Evolutionary conservation across 2,113 vertebrate species (phyloP).

Genomic region (Choloepus hoffmanni): DNA sequence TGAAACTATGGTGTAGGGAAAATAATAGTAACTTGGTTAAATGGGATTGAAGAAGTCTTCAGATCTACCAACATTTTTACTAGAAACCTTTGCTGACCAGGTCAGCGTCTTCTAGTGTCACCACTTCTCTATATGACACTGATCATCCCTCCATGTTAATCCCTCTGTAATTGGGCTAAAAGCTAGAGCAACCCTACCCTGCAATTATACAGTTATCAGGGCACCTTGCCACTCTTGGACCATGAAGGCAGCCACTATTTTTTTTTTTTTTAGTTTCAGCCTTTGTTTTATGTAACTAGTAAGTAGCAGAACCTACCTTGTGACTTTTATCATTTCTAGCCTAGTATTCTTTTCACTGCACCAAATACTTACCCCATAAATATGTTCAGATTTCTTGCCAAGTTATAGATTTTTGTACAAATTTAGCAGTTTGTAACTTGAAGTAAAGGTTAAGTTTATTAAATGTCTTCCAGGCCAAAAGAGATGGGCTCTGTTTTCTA

Average conservation of each 20-base stretch:
- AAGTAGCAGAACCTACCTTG: background rate
- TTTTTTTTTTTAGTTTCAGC: background rate
- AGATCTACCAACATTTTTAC: background rate
- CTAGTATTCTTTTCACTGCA: background rate
- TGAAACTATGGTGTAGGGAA: background rate
- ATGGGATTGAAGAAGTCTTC: background rate
- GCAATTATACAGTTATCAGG: fast-evolving
- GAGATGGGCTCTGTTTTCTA: background rate
- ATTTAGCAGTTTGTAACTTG: background rate
- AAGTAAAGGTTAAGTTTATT: slow-evolving; percentile 16
- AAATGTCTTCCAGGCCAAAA: background rate
- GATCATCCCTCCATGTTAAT: too few species aligned
- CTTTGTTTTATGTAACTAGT: background rate
- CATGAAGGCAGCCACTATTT: background rate
- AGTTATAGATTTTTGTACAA: background rate
- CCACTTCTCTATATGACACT: background rate
- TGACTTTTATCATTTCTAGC: background rate
- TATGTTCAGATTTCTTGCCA: background rate
- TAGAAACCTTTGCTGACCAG: background rate
- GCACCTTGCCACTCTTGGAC: background rate
- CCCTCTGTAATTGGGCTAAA: background rate
- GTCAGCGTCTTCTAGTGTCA: background rate
- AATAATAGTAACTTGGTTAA: background rate
- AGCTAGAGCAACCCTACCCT: background rate
- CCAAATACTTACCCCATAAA: background rate